Percentiles rank a stretch among this genome's conserved stretches.
phyloP scores from a whole-genome alignment of 1,140 invertebrate genomes.

The Phenacoccus solenopsis region DNA sequence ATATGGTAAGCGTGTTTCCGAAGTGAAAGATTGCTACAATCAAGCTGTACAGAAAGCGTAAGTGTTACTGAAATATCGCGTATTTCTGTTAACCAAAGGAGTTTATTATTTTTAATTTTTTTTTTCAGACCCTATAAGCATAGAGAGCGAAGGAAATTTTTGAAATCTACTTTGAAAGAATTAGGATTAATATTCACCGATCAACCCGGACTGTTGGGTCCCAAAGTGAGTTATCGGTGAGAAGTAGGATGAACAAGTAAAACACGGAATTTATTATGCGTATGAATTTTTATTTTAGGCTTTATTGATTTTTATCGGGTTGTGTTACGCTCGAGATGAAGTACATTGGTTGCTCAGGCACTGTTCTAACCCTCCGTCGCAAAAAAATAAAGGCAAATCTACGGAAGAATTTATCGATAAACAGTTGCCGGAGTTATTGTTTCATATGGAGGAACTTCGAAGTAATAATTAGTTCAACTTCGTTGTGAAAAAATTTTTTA shows the following conservation, averaged over 20 bases:
- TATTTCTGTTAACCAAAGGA: too few relatives aligned
- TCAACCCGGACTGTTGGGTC: conserved; percentile 92
- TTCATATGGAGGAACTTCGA: conserved; percentile 95
- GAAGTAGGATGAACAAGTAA: not conserved
- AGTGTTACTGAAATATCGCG: conserved; percentile 7
- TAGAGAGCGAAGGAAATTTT: conserved; percentile 88
- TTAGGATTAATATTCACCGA: conserved; percentile 89
- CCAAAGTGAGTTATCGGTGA: conserved; percentile 44
- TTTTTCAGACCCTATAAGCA: conserved; percentile 55
- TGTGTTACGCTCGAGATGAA: conserved; percentile 92
- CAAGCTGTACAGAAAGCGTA: conserved; percentile 73
- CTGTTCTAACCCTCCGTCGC: conserved; percentile 73
- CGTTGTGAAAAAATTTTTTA: not conserved
- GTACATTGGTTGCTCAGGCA: conserved; percentile 93
- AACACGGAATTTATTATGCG: not conserved
- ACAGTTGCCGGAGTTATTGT: conserved; percentile 91
- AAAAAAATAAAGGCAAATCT: conserved; percentile 71
- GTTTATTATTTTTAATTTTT: not conserved
- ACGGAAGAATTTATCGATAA: conserved; percentile 83
- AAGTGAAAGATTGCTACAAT: conserved; percentile 88
- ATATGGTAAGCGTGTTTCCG: conserved; percentile 78
- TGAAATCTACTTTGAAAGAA: conserved; percentile 90
- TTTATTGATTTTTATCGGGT: conserved; percentile 89
- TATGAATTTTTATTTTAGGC: conserved; percentile 39
- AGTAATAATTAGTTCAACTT: too few relatives aligned